A percentile compares a stretch with the other conserved stretches of the same genome.
phyloP scores from a whole-genome alignment of 2,888 invertebrate genomes.

The Zygaena filipendulae region DNA sequence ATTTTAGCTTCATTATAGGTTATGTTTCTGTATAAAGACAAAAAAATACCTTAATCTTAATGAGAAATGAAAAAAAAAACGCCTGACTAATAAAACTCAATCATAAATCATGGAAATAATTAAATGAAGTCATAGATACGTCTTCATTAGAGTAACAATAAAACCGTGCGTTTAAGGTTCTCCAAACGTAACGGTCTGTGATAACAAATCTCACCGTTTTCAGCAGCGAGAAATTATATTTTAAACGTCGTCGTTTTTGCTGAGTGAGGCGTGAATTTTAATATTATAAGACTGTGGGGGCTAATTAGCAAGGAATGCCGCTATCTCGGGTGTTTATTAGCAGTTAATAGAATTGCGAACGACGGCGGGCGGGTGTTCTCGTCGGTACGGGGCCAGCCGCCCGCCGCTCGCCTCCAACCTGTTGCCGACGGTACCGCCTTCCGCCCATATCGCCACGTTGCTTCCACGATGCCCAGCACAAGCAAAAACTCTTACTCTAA shows the following conservation, averaged over 20 bases:
- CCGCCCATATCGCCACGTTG: slow-evolving; percentile 45
- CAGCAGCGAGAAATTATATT: too few relatives aligned
- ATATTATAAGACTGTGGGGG: slow-evolving; percentile 36
- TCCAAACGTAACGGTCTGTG: too few relatives aligned
- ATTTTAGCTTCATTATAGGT: too few relatives aligned
- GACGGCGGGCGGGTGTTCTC: slow-evolving; percentile 31
- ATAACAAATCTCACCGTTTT: too few relatives aligned
- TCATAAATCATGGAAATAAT: too few relatives aligned
- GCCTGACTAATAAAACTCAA: too few relatives aligned
- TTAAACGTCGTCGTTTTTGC: slow-evolving; percentile 26
- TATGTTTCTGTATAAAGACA: background rate
- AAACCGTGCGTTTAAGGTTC: too few relatives aligned
- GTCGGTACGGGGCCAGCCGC: slow-evolving; percentile 28
- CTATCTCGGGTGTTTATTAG: slow-evolving; percentile 46
- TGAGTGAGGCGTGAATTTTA: slow-evolving; percentile 30
- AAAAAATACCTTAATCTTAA: background rate
- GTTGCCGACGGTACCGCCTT: slow-evolving; percentile 65
- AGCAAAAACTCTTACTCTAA: slow-evolving; percentile 18
- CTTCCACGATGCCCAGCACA: slow-evolving; percentile 18
- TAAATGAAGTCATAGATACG: too few relatives aligned
- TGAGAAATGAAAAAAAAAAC: background rate
- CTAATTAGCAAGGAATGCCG: slow-evolving; percentile 42
- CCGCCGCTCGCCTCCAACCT: slow-evolving; percentile 42
- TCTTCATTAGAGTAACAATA: too few relatives aligned
- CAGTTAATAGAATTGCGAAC: slow-evolving; percentile 47